Base-by-base conservation (phyloP, 1,140 invertebrate species). In the Oreohelix idahoensis region DNA sequence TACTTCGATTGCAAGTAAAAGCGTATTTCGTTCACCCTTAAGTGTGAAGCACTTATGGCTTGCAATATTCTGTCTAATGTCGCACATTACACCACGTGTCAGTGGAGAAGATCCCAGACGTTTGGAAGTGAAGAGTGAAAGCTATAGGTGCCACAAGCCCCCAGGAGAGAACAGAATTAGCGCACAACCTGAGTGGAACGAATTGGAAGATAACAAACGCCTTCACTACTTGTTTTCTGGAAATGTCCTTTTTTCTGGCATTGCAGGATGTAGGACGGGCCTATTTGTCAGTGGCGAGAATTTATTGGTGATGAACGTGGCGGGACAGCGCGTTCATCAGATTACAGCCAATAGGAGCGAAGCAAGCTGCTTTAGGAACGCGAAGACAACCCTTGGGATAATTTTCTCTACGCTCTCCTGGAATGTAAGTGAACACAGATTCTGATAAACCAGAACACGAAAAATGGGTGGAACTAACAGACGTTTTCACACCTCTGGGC, bases 271-370 rank as follows among this genome's bases (percentile, higher is more conserved):
- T 51, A 45, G 74, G 74, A 39, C 45, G 17, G 29, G 74, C 74
- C 29, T 49, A 51, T 39, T 10, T 35, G 23, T 29, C 15, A 2
- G 29, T 36, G 20, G 74, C n/a, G 32, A 49, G 17, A 35, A 49
- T 76, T 76, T 76, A 76, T 76, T 76, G 74, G 74, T 73, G 71
- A 73, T 73, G 71, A 45, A 26, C 71, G 20, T 73, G 36, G 26
- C 36, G 36, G n/a, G 42, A 26, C 29, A 73, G 8, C 1, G 5
- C 17, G 20, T 39, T 39, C 10, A 5, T 5, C 15, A 39, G 39
- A 11, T n/a, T 42, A 15, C 23, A 73, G 42, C 71, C 71, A 73
- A 73, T 73, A 4, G 36, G 23, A 45, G 71, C 36, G 32, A 35
- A 73, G 15, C 1, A 5, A n/a, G 17, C 10, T 32, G 29, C 29